phyloP scores from a whole-genome alignment of 2,797 vertebrate genomes.

The Rhyacichthys aspro region DNA sequence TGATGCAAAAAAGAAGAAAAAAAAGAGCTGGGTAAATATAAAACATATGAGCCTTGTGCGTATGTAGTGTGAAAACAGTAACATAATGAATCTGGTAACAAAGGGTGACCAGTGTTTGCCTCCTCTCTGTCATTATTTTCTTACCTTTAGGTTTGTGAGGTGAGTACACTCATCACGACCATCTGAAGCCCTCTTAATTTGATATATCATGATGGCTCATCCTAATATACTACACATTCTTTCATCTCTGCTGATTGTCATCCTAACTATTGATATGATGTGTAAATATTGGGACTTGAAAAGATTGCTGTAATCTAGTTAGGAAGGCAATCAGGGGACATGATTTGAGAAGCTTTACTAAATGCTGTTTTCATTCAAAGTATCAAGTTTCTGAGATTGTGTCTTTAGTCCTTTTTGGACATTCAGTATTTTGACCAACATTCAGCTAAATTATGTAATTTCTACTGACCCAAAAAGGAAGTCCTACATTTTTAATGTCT shows the following conservation, averaged over 20 bases:
- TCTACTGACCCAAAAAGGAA: conserved; percentile 17
- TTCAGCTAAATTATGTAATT: conserved; percentile 2
- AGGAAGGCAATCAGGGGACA: conserved; percentile 52
- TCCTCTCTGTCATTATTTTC: conserved; percentile 61
- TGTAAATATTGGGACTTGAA: conserved; percentile 27
- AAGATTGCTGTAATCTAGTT: conserved; percentile 13
- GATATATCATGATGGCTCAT: conserved; percentile 46
- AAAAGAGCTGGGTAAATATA: conserved; percentile 93
- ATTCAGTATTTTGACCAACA: not conserved
- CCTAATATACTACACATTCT: conserved; percentile 9
- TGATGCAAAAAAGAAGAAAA: conserved; percentile 97
- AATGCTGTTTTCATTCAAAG: conserved; percentile 10
- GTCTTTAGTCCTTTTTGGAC: conserved; percentile 18
- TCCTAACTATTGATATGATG: conserved; percentile 23
- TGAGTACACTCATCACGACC: conserved; percentile 49
- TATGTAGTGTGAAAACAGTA: conserved; percentile 21
- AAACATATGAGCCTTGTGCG: not conserved
- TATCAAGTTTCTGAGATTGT: not conserved
- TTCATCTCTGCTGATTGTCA: conserved; percentile 58
- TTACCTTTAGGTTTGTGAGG: conserved; percentile 65
- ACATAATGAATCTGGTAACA: conserved; percentile 14
- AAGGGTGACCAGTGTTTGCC: conserved; percentile 52
- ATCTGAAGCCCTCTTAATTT: conserved; percentile 27
- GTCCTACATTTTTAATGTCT: not conserved
- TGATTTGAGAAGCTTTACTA: conserved; percentile 26